Evolutionary conservation across 2,797 vertebrate species (phyloP), one percentile per base, ranked within the genome.

Genomic region (Pempheris klunzingeri): DNA sequence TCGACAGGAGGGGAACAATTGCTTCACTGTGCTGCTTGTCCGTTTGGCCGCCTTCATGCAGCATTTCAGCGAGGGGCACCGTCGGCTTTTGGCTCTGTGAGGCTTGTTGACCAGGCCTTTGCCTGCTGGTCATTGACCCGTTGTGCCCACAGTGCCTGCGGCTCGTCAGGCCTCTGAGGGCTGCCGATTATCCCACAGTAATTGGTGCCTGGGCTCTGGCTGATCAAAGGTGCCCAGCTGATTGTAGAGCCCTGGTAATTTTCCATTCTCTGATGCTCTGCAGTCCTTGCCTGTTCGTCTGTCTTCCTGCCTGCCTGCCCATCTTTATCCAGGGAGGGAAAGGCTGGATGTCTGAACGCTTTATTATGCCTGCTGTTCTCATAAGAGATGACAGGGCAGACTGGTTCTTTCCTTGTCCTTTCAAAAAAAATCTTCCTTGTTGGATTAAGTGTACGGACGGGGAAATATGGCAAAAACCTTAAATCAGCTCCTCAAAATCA

Each of bases 1-100:
- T 92, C 66, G 84, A 84, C 92, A 88, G 83, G 61, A 84, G 78
- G 74, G 81, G 64, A 92, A 93, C 91, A 93, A 93, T 92, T 83
- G 69, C 84, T 69, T 74, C 38, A 84, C 91, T 93, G 90, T 93
- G 86, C 87, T 80, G 83, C 76, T 72, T 60, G 83, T 83, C 76
- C 70, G 59, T 80, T 92, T 83, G 71, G 85, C 86, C 41, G 81
- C 87, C 84, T 88, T 88, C 88, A 18, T 71, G 84, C 85, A 57
- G 84, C 49, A 61, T 92, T 93, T 87, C 76, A 86, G 68, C 43
- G 28, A 87, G 91, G 83, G 85, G 82, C 88, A 83, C 87, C 75
- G 63, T 26, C 78, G 54, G 88, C 89, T 87, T 90, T 86, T 91
- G 85, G 90, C 90, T 90, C 83, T 0, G 54, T 1, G 57, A 78